phyloP scores from a whole-genome alignment of 1,140 invertebrate species.

The Papilio dardanus region DNA sequence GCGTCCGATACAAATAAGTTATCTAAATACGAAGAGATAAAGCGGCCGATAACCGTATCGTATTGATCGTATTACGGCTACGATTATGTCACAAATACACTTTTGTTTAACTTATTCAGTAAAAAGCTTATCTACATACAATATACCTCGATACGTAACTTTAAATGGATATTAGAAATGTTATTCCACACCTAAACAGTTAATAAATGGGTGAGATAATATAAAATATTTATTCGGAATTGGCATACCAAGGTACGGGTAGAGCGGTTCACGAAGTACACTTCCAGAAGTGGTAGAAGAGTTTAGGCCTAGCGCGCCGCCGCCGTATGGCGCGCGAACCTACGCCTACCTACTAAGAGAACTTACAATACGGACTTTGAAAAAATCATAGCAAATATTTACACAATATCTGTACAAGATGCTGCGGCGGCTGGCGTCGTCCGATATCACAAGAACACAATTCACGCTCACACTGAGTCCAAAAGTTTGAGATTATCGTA shows the following conservation, averaged over 20 bases:
- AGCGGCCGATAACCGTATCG: constrained; percentile 60
- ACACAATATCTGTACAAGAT: constrained; percentile 62
- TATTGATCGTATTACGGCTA: constrained; percentile 70
- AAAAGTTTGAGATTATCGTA: constrained; percentile 58
- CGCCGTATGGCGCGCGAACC: constrained; percentile 59
- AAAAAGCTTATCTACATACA: constrained; percentile 1
- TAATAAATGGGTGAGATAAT: not conserved
- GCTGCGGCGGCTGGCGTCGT: constrained; percentile 48
- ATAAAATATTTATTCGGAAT: constrained; percentile 49
- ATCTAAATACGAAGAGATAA: constrained; percentile 62
- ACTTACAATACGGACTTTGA: constrained; percentile 63
- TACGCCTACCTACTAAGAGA: constrained; percentile 66
- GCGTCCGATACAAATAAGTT: constrained; percentile 62
- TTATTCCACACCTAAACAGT: not conserved
- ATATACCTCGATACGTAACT: not conserved
- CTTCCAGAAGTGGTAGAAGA: constrained; percentile 63
- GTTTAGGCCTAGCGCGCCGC: constrained; percentile 71
- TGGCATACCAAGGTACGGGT: constrained; percentile 58
- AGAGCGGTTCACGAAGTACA: constrained; percentile 67
- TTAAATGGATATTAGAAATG: not conserved
- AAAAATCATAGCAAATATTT: constrained; percentile 70
- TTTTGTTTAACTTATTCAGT: constrained; percentile 29
- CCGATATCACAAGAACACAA: constrained; percentile 77
- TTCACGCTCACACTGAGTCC: constrained; percentile 77
- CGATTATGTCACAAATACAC: constrained; percentile 54